Conservation (phyloP, 2,888 invertebrate species). For the Mimumesa dahlbomi region DNA sequence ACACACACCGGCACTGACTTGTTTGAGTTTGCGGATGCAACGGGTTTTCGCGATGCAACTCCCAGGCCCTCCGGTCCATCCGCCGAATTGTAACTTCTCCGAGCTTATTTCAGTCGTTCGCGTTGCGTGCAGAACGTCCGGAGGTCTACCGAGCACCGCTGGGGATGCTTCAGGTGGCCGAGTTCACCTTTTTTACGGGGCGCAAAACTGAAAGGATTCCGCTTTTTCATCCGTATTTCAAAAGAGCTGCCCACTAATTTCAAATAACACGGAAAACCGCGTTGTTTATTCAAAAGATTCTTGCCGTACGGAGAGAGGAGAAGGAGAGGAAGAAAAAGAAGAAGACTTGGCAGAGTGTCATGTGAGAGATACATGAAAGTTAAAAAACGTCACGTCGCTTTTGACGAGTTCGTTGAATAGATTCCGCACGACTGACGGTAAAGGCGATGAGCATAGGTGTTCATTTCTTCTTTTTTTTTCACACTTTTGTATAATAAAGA, state of each 20-base stretch:
- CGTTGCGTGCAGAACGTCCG: background rate
- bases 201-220: constrained; percentile 21
- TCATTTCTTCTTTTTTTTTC: too few species aligned
- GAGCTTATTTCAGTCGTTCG: background rate
- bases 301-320: background rate
- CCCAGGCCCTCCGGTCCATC: constrained; percentile 23
- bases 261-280: constrained; percentile 21
- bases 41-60: constrained; percentile 17
- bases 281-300: constrained; percentile 21
- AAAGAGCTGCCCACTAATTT: constrained; percentile 7
- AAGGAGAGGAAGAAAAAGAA: background rate
- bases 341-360: too few species aligned
- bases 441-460: too few species aligned
- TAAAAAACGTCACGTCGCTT: background rate
- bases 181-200: background rate
- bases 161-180: background rate
- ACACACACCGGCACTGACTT: constrained; percentile 29
- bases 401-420: background rate
- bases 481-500: too few species aligned
- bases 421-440: too few species aligned
- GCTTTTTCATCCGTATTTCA: constrained; percentile 8
- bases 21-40: constrained; percentile 53
- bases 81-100: constrained; percentile 1
- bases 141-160: too few species aligned
- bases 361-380: background rate